Evolutionary conservation across 35 echinoderm and acorn worm species (phyloP).

Genomic region (Apostichopus parvimensis): DNA sequence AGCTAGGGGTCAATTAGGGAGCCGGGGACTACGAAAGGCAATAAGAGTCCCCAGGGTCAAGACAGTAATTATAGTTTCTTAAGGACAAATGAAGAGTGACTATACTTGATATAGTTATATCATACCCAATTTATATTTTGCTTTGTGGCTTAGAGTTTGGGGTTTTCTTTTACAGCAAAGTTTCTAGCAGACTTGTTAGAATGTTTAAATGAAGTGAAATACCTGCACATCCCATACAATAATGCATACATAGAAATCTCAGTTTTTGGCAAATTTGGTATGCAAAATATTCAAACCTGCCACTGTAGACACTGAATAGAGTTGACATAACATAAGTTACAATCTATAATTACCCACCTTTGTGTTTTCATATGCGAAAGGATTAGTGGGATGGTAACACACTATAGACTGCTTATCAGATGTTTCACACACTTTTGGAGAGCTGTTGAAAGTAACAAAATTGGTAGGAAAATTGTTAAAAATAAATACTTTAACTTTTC

Average conservation of each 20-base stretch:
- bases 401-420: conserved; percentile 54
- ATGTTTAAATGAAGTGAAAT: neutral
- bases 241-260: too few relatives aligned
- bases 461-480: neutral
- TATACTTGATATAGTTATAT: too few relatives aligned
- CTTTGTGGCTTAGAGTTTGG: too few relatives aligned
- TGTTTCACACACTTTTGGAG: conserved; percentile 55
- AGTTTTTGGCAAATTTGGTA: neutral
- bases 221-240: too few relatives aligned
- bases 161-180: too few relatives aligned
- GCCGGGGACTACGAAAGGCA: too few relatives aligned
- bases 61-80: too few relatives aligned
- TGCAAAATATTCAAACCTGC: neutral
- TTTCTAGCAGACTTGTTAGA: neutral
- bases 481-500: too few relatives aligned
- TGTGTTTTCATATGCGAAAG: conserved; percentile 75
- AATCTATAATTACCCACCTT: conserved; percentile 45
- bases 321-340: neutral
- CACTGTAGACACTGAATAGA: neutral
- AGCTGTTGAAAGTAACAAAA: conserved; percentile 1
- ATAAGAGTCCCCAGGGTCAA: too few relatives aligned
- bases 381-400: conserved; percentile 73
- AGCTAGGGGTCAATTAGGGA: too few relatives aligned
- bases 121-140: too few relatives aligned
- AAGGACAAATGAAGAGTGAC: too few relatives aligned